Percentiles rank a stretch among this genome's conserved stretches.
phyloP scores from a whole-genome alignment of 2,113 vertebrate species.

The Myiozetetes cayanensis region DNA sequence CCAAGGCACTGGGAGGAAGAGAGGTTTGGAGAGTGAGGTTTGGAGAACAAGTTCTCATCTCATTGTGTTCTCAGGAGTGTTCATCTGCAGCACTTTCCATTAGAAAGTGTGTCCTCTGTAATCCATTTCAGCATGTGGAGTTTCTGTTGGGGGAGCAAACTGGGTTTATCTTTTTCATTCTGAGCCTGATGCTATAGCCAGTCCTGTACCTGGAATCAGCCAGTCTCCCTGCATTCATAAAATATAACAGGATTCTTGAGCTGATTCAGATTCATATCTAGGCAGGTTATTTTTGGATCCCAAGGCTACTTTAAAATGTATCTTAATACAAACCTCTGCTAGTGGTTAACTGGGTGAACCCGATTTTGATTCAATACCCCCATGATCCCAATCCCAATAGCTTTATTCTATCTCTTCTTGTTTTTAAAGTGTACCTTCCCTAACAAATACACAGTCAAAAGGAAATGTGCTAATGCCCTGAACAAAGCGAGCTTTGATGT shows the following conservation, averaged over 20 bases:
- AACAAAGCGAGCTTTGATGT: slow-evolving; percentile 59
- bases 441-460: slow-evolving; percentile 13
- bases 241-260: not conserved
- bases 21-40: not conserved
- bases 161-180: not conserved
- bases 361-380: not conserved
- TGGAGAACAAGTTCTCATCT: not conserved
- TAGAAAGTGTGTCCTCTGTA: not conserved
- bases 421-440: not conserved
- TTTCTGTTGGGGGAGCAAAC: not conserved
- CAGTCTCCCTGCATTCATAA: not conserved
- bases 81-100: not conserved
- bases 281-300: not conserved
- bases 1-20: not conserved
- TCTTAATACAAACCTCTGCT: not conserved
- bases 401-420: not conserved
- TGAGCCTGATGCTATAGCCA: not conserved
- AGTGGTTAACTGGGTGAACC: not conserved
- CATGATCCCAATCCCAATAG: not conserved
- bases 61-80: not conserved
- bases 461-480: slow-evolving; percentile 17
- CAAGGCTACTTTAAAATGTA: not conserved
- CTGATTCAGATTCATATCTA: not conserved
- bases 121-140: not conserved
- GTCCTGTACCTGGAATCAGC: not conserved